Percentiles rank a stretch among this genome's conserved stretches.
Evolutionary conservation across 2,797 vertebrate genomes (phyloP).

Genomic region (Fringilla coelebs): DNA sequence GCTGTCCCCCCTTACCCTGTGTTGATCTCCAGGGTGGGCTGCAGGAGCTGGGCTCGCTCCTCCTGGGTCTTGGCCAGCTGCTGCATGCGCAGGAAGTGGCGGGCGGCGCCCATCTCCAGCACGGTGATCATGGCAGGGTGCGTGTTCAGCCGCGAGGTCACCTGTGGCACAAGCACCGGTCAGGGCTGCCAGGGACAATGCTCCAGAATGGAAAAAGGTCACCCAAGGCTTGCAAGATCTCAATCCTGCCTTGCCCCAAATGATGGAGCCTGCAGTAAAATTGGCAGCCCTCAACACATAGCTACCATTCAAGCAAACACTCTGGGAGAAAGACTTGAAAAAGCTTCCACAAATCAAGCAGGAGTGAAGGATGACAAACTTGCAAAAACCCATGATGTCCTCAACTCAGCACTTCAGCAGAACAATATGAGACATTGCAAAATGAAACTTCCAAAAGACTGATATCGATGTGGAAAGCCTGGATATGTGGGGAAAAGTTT

Average conservation of each 20-base stretch:
- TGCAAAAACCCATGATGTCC: background rate
- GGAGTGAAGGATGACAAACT: background rate
- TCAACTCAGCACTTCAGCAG: background rate
- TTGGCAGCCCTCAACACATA: background rate
- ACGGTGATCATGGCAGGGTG: slow-evolving; percentile 98
- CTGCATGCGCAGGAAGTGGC: slow-evolving; percentile 96
- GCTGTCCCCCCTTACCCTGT: slow-evolving; percentile 74
- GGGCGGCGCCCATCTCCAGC: slow-evolving; percentile 95
- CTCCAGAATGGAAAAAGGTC: background rate
- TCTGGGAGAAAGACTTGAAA: background rate
- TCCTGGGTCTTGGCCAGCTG: slow-evolving; percentile 89
- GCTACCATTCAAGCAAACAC: background rate
- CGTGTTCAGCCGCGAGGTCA: slow-evolving; percentile 90
- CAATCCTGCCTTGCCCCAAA: background rate
- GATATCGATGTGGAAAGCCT: background rate
- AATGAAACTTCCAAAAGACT: background rate
- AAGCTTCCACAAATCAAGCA: background rate
- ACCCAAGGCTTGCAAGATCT: background rate
- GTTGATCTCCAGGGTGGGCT: slow-evolving; percentile 97
- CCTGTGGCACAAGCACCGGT: slow-evolving; percentile 63
- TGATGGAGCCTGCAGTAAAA: background rate
- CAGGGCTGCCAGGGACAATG: background rate
- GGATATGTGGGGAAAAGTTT: background rate
- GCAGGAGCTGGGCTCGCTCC: slow-evolving; percentile 91
- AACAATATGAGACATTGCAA: background rate